Evolutionary conservation across 2,797 vertebrate genomes (phyloP).

Genomic region (Dendrocincla fuliginosa): DNA sequence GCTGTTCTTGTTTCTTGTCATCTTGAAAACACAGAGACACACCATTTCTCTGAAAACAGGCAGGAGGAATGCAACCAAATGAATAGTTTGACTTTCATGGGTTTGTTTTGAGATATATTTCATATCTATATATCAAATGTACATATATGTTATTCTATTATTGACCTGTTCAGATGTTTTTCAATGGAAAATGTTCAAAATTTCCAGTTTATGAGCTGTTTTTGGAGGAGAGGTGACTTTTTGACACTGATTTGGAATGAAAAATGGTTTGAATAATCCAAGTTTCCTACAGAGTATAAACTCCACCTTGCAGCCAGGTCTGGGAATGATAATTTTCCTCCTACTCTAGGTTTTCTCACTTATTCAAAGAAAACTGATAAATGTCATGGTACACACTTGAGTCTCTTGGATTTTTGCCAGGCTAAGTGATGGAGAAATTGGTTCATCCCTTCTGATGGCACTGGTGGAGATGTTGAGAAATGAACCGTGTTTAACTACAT

Average conservation of each 20-base stretch:
- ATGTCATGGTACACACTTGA: background rate
- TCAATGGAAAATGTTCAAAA: background rate
- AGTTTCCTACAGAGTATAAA: conserved; percentile 3
- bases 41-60: background rate
- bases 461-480: background rate
- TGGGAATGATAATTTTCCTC: background rate
- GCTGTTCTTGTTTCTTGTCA: background rate
- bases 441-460: background rate
- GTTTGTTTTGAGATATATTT: background rate
- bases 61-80: background rate
- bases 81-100: background rate
- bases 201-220: background rate
- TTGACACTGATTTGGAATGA: conserved; percentile 2
- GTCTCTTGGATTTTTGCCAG: background rate
- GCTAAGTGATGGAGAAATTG: background rate
- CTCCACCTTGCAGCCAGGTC: background rate
- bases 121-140: background rate
- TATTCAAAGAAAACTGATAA: background rate
- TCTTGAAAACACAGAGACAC: background rate
- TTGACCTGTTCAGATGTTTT: conserved; percentile 2
- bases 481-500: background rate
- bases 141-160: background rate
- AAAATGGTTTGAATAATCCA: background rate
- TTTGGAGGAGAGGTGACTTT: background rate
- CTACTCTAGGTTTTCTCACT: background rate